Conservation (phyloP, 2,888 invertebrate species). For the Caenorhabditis angaria region DNA sequence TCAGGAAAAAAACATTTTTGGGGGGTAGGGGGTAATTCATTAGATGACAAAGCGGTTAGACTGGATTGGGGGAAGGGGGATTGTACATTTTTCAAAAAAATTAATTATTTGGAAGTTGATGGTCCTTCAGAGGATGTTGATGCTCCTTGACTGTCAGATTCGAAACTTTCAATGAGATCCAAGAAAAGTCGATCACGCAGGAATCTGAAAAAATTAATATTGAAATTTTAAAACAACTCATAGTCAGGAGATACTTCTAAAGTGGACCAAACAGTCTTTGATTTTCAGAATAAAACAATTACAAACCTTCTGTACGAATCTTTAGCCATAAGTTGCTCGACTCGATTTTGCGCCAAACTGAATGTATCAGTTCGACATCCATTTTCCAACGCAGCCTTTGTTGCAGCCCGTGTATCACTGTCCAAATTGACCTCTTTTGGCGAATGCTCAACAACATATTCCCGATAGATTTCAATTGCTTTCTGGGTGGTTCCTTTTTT, state of each 20-base stretch:
- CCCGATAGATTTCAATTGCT: slow-evolving; percentile 63
- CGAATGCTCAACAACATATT: slow-evolving; percentile 60
- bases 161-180: slow-evolving; percentile 48
- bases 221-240: neutral
- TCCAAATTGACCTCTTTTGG: slow-evolving; percentile 69
- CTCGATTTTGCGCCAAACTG: slow-evolving; percentile 63
- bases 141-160: slow-evolving; percentile 10
- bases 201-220: slow-evolving; percentile 43
- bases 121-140: neutral
- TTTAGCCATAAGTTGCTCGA: slow-evolving; percentile 68
- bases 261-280: no score
- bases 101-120: neutral
- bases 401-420: slow-evolving; percentile 64
- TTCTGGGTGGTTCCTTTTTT: slow-evolving; percentile 58
- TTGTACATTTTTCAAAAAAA: neutral
- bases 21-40: neutral
- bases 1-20: no score
- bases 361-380: slow-evolving; percentile 64
- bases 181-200: slow-evolving; percentile 54
- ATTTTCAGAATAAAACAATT: neutral
- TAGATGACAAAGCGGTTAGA: neutral
- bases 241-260: neutral
- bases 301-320: slow-evolving; percentile 63
- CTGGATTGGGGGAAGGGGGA: neutral
- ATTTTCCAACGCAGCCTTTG: slow-evolving; percentile 62